These are phyloP conservation scores for Mactra quadrangularis DNA, from an alignment of 1,140 invertebrate species.

Conservation along the genomic window DNA sequence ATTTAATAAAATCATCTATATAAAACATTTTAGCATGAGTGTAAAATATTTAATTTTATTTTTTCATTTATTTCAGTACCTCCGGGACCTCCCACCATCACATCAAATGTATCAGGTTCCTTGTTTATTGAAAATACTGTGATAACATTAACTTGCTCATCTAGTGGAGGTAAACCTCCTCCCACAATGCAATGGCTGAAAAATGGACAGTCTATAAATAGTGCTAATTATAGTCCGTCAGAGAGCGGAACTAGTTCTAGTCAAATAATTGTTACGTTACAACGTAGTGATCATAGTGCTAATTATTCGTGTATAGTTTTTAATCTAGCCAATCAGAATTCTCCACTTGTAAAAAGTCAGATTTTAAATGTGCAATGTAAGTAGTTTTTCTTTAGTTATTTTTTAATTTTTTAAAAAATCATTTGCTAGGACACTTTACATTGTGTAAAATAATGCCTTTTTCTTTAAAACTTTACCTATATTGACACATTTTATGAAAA, in stretches of 20 bases:
- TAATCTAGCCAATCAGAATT: slow-evolving; percentile 67
- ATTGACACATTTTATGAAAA: too few species aligned
- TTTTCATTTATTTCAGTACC: slow-evolving; percentile 47
- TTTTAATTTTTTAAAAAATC: too few species aligned
- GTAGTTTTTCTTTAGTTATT: slow-evolving; percentile 31
- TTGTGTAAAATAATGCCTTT: too few species aligned
- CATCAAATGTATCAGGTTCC: slow-evolving; percentile 18
- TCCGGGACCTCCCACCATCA: slow-evolving; percentile 39
- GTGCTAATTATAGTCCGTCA: slow-evolving; percentile 49
- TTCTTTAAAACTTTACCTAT: too few species aligned
- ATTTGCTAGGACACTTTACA: too few species aligned
- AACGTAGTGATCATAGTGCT: slow-evolving; percentile 67
- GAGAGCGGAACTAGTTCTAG: slow-evolving; percentile 51
- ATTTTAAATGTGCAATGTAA: slow-evolving; percentile 70
- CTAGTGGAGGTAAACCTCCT: slow-evolving; percentile 69
- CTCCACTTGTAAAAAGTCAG: slow-evolving; percentile 31
- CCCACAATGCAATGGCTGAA: slow-evolving; percentile 70
- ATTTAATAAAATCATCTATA: too few species aligned
- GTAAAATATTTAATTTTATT: not conserved
- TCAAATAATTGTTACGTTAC: slow-evolving; percentile 57
- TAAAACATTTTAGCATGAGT: too few species aligned
- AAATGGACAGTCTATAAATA: slow-evolving; percentile 67
- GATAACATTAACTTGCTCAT: slow-evolving; percentile 67
- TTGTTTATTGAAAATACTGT: slow-evolving; percentile 63
- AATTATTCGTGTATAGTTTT: slow-evolving; percentile 72